phyloP scores from a whole-genome alignment of 2,797 vertebrate species.

The Harpia harpyja region DNA sequence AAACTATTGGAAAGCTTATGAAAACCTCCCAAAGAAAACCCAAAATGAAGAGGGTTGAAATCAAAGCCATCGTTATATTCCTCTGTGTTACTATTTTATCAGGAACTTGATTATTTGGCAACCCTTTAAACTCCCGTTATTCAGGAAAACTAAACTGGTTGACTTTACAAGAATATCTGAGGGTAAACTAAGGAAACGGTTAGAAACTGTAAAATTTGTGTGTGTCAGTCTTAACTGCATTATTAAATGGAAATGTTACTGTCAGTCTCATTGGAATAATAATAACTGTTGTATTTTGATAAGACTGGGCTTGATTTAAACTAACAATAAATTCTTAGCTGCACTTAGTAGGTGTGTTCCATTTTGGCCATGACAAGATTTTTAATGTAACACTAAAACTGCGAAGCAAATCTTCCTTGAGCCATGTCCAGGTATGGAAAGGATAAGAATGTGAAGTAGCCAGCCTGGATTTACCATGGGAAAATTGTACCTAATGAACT shows the following conservation, averaged over 20 bases:
- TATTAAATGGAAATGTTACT: not conserved
- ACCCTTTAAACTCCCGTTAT: not conserved
- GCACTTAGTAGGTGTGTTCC: accelerated
- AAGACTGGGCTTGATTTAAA: not conserved
- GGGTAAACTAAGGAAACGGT: not conserved
- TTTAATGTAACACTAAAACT: not conserved
- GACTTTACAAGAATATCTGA: not conserved
- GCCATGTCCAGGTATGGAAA: not conserved
- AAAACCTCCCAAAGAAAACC: not conserved
- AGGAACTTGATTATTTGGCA: not conserved
- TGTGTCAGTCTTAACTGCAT: not conserved
- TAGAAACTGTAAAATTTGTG: not conserved
- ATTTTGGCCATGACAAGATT: not conserved
- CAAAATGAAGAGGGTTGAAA: accelerated
- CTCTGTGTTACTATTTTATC: accelerated
- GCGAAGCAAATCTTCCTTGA: not conserved
- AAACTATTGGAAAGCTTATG: not conserved
- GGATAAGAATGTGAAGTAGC: not conserved
- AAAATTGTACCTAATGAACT: not conserved
- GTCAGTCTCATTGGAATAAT: not conserved
- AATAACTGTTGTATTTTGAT: accelerated
- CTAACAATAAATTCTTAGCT: not conserved
- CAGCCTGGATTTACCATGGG: not conserved
- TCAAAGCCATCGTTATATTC: accelerated
- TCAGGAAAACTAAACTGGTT: not conserved